Conservation (phyloP, 2,113 vertebrate genomes). For the human (Homo sapiens) region DNA sequence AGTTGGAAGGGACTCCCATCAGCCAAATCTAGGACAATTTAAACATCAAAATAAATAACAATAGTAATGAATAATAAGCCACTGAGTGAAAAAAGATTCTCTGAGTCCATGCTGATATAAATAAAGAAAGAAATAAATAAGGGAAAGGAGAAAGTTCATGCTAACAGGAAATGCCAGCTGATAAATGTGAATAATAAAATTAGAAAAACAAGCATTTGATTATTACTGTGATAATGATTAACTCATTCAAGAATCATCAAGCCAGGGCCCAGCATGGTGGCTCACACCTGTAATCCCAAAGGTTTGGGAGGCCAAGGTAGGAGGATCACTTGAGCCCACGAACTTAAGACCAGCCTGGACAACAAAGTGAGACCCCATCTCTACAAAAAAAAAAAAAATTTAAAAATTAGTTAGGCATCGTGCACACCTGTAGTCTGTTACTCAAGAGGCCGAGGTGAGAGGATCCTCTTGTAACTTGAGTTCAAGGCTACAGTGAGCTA, state of each 20-base stretch:
- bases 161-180: not conserved
- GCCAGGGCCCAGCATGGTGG: not conserved
- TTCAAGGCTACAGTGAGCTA: not conserved
- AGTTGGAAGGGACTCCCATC: not conserved
- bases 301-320: not conserved
- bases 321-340: not conserved
- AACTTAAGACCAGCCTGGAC: not conserved
- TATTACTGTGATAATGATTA: not conserved
- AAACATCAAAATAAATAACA: conserved; percentile 10
- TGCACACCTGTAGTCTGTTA: not conserved
- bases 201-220: not conserved
- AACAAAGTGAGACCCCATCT: not conserved
- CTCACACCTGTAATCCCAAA: not conserved
- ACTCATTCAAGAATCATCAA: not conserved
- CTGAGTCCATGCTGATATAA: not conserved
- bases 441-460: not conserved
- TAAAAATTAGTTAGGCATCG: not conserved
- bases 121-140: not conserved
- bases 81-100: not conserved
- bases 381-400: not conserved
- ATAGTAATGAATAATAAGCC: not conserved
- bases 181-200: not conserved
- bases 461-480: not conserved
- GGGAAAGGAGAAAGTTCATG: not conserved
- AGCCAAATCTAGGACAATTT: not conserved